phyloP scores from a whole-genome alignment of 2,888 invertebrate species.

The Synanthedon myopaeformis region DNA sequence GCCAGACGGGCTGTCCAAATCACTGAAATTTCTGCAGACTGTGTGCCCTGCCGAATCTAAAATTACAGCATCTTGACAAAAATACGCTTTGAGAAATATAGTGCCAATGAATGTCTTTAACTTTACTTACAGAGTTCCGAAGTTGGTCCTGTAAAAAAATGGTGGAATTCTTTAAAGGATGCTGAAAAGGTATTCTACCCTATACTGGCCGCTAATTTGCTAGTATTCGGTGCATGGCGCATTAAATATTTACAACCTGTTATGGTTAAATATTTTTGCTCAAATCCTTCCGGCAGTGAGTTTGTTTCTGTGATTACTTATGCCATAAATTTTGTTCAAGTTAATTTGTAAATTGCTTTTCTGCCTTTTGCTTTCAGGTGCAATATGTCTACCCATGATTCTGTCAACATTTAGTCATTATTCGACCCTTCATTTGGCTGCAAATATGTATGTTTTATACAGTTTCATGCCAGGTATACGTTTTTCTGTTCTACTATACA shows the following conservation, averaged over 20 bases:
- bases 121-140: constrained; percentile 34
- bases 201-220: constrained; percentile 80
- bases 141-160: constrained; percentile 56
- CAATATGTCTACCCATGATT: constrained; percentile 88
- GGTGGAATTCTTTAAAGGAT: constrained; percentile 80
- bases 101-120: background rate
- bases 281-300: constrained; percentile 83
- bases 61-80: too few relatives aligned
- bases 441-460: constrained; percentile 97
- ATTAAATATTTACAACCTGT: constrained; percentile 75
- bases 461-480: constrained; percentile 76
- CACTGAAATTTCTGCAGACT: background rate
- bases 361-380: constrained; percentile 59
- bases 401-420: constrained; percentile 96
- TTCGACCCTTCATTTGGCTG: constrained; percentile 84
- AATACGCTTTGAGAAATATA: background rate
- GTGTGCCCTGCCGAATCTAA: too few relatives aligned
- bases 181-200: constrained; percentile 85
- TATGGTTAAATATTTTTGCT: constrained; percentile 89
- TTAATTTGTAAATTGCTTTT: too few relatives aligned
- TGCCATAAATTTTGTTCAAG: too few relatives aligned
- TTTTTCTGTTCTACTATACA: background rate
- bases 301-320: constrained; percentile 9
- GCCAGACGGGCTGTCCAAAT: too few relatives aligned
- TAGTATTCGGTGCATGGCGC: constrained; percentile 88